Percentiles rank a stretch among this genome's conserved stretches.
These are phyloP conservation scores for Drosophila triauraria DNA, from an alignment of 1,140 invertebrate species.

Conservation along the genomic window DNA sequence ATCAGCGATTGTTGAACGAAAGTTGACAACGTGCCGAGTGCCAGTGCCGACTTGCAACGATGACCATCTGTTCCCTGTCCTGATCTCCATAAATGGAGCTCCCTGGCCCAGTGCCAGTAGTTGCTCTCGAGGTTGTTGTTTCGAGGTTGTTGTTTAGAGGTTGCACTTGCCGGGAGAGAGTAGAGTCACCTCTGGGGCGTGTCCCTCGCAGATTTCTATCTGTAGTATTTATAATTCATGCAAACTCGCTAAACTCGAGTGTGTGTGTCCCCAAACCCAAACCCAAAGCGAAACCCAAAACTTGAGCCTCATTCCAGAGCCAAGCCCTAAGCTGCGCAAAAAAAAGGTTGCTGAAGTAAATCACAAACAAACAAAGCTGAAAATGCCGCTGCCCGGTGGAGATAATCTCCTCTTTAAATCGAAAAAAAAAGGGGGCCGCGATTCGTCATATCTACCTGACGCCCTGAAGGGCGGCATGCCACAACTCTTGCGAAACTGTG, in stretches of 20 bases:
- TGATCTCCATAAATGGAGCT: conserved; percentile 48
- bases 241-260: conserved; percentile 14
- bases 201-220: conserved; percentile 66
- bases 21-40: conserved; percentile 69
- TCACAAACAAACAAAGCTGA: conserved; percentile 60
- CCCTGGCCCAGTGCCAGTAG: conserved; percentile 23
- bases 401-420: conserved; percentile 55
- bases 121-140: conserved; percentile 15
- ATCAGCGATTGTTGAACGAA: conserved; percentile 53
- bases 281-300: conserved; percentile 9
- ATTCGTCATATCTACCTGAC: conserved; percentile 44
- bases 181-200: conserved; percentile 22
- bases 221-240: conserved; percentile 75
- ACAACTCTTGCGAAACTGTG: conserved; percentile 31
- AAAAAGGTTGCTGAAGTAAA: conserved; percentile 58
- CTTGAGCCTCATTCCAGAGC: conserved; percentile 11
- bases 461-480: conserved; percentile 14
- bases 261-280: conserved; percentile 14
- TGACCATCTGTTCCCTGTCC: conserved; percentile 67
- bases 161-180: conserved; percentile 33
- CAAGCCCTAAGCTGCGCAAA: conserved; percentile 29
- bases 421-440: conserved; percentile 35
- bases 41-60: conserved; percentile 47
- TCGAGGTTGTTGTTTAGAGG: neutral
- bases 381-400: conserved; percentile 57